Base-by-base conservation (phyloP, 2,888 invertebrate genomes). In the Andrena trimmerana region DNA sequence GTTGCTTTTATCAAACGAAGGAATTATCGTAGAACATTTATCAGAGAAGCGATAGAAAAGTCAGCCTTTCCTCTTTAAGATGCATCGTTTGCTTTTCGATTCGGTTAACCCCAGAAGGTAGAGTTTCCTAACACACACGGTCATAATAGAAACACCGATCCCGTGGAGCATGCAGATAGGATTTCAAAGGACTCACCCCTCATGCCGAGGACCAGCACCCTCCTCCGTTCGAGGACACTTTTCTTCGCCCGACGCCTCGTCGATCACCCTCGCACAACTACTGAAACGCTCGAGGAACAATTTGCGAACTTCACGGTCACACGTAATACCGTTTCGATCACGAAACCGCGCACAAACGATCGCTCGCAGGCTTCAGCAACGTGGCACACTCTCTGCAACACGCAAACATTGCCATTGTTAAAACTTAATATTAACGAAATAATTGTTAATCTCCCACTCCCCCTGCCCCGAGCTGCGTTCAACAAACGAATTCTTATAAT, bases 181-280 rank as follows among this genome's bases (percentile, higher is more conserved):
- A 10, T 80, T 70, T 70, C 70, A 60, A 77, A 67, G 31, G 60
- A 89, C 91, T 91, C 69, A 92, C 91, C 90, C 89, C 86, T 91
- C 91, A 92, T 91, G 85, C 86, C 90, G 90, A 85, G 84, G 77
- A 79, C 68, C 66, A 70, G 75, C 76, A 72, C 62, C 66, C 70
- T 77, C 79, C 83, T 83, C 84, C 74, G 65, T 52, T 72, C 66
- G 84, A 83, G 83, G 87, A 79, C 62, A 72, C 83, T 63, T 52
- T 76, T 71, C 50, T 66, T 16, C 3, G 62, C 57, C 80, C 72
- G 59, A 77, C 66, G 66, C 48, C 69, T 60, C 50, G 65, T 69
- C 36, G 63, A 71, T 84, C 82, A 79, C 75, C 79, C 65, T 50
- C 78, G 80, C 79, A 80, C 77, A 70, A 60, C 63, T 67, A 59